A percentile compares a stretch with the other conserved stretches of the same genome.
phyloP scores from a whole-genome alignment of 2,113 vertebrate genomes.

The Hiodon alosoides region DNA sequence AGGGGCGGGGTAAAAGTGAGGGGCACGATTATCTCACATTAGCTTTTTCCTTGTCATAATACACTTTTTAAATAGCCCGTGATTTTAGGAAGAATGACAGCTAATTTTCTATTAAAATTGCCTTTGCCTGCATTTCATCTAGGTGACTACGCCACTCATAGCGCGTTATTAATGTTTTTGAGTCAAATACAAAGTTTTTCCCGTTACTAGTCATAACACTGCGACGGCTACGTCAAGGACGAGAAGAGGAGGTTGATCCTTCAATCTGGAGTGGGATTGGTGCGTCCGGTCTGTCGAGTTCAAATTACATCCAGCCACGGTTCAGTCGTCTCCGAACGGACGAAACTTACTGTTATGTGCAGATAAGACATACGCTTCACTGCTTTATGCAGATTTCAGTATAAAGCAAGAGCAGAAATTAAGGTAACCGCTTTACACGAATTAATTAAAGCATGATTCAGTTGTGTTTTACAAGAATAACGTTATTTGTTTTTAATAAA shows the following conservation, averaged over 20 bases:
- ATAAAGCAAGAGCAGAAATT: background rate
- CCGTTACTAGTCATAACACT: constrained; percentile 30
- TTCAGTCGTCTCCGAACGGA: background rate
- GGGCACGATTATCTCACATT: too few species aligned
- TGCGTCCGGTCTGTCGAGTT: background rate
- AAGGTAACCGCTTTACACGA: background rate
- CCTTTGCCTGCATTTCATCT: too few species aligned
- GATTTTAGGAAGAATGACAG: too few species aligned
- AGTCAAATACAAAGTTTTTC: background rate
- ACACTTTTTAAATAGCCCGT: too few species aligned
- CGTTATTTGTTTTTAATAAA: too few species aligned
- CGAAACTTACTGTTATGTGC: background rate
- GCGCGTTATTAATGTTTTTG: background rate
- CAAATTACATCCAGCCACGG: background rate
- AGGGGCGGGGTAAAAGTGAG: too few species aligned
- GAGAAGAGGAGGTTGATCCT: constrained; percentile 30
- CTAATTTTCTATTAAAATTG: too few species aligned
- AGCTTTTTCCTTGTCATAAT: too few species aligned
- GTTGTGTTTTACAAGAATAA: too few species aligned
- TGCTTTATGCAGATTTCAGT: constrained; percentile 24
- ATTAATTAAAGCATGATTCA: too few species aligned
- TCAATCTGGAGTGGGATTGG: constrained; percentile 32
- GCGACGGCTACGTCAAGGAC: constrained; percentile 39
- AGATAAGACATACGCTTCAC: background rate
- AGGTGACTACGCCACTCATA: background rate